phyloP scores from a whole-genome alignment of 2,888 invertebrate genomes.

The Branchinecta sandiegonensis region DNA sequence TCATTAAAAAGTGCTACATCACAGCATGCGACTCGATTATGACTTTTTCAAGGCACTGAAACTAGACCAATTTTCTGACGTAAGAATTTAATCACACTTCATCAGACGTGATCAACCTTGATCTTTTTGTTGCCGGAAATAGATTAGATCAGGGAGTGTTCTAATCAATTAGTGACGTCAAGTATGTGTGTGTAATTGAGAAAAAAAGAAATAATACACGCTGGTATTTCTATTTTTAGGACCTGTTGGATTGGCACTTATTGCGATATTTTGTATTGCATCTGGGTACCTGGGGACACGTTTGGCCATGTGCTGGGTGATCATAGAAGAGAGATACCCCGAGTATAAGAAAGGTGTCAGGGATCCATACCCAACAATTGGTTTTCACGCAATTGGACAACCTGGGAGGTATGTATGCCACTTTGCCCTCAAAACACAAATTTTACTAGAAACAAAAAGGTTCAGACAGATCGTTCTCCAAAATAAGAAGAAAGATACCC shows the following conservation, averaged over 20 bases:
- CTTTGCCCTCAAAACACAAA: background rate
- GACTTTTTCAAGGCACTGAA: too few species aligned
- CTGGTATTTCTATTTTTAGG: slow-evolving; percentile 37
- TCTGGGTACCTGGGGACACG: slow-evolving; percentile 52
- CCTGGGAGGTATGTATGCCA: slow-evolving; percentile 40
- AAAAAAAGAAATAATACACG: too few species aligned
- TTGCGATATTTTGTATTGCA: slow-evolving; percentile 44
- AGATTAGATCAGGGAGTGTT: background rate
- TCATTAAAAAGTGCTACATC: too few species aligned
- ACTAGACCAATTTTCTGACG: too few species aligned
- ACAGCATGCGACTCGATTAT: too few species aligned
- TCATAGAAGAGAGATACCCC: slow-evolving; percentile 48
- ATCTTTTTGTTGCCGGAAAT: slow-evolving; percentile 10
- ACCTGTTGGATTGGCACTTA: slow-evolving; percentile 48
- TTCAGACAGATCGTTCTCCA: background rate
- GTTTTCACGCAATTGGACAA: slow-evolving; percentile 45
- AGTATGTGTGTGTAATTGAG: background rate
- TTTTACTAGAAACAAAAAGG: background rate
- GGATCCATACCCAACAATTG: slow-evolving; percentile 54
- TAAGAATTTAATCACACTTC: too few species aligned
- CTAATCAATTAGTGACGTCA: background rate
- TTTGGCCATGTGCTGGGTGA: slow-evolving; percentile 52
- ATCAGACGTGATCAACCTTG: background rate
- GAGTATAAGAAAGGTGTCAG: slow-evolving; percentile 40
- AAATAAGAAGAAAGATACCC: slow-evolving; percentile 49